phyloP scores from a whole-genome alignment of 1,140 invertebrate genomes.

The Zaprionus africanus region DNA sequence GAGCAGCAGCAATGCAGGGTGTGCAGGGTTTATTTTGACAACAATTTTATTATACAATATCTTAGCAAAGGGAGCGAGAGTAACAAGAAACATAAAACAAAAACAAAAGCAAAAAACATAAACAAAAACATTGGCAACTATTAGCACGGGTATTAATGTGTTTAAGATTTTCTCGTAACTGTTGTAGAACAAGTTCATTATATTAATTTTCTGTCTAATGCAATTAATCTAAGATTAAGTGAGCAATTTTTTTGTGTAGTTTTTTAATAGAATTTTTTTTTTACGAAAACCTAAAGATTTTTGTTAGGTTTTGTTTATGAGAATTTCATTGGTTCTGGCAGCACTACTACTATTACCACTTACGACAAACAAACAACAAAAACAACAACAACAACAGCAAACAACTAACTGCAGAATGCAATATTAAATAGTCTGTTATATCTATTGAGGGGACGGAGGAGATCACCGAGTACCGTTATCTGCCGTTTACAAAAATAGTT shows the following conservation, averaged over 20 bases:
- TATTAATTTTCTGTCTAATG: conserved; percentile 34
- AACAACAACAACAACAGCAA: neutral
- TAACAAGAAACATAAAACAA: conserved; percentile 1
- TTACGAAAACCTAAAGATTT: conserved; percentile 26
- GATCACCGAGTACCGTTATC: conserved; percentile 42
- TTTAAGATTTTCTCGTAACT: conserved; percentile 61
- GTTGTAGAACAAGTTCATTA: conserved; percentile 22
- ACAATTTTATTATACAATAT: conserved; percentile 23
- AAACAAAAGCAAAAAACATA: conserved; percentile 24
- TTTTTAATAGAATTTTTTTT: conserved; percentile 4
- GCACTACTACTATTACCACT: neutral
- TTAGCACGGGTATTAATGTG: conserved; percentile 77
- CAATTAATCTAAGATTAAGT: conserved; percentile 39
- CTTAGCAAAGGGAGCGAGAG: neutral
- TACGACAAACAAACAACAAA: conserved; percentile 36
- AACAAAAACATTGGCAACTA: conserved; percentile 53
- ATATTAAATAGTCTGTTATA: conserved; percentile 67
- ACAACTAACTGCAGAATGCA: conserved; percentile 45
- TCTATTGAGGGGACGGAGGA: conserved; percentile 28
- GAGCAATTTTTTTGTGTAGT: conserved; percentile 25
- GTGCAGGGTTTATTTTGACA: conserved; percentile 36
- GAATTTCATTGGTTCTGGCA: conserved; percentile 27
- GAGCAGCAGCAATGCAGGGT: conserved; percentile 31
- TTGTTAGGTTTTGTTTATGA: conserved; percentile 39
- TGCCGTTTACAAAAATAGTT: conserved; percentile 57